A percentile compares a stretch with the other conserved stretches of the same genome.
These are phyloP conservation scores for Erynnis tages DNA, from an alignment of 2,888 invertebrate genomes.

Conservation along the genomic window DNA sequence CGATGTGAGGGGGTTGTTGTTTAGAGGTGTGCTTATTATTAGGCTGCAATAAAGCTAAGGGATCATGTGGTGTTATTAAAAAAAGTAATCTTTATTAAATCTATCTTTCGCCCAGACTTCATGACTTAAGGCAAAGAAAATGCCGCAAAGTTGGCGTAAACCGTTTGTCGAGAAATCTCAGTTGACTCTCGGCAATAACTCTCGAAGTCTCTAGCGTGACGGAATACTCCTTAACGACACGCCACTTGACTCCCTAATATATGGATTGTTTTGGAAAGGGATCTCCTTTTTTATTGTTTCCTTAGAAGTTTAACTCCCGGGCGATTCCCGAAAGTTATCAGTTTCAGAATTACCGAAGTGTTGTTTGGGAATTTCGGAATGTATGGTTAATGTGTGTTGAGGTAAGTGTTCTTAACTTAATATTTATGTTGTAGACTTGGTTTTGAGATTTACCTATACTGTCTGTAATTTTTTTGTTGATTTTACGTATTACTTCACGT, in stretches of 20 bases:
- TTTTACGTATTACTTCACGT: no score
- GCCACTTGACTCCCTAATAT: slow-evolving; percentile 27
- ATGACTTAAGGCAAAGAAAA: slow-evolving; percentile 9
- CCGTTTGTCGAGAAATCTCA: slow-evolving; percentile 21
- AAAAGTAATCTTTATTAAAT: no score
- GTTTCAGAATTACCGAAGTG: slow-evolving; percentile 6
- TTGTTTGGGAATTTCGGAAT: slow-evolving; percentile 1
- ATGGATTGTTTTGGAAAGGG: slow-evolving; percentile 26
- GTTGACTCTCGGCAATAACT: slow-evolving; percentile 48
- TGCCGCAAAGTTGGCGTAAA: slow-evolving; percentile 7
- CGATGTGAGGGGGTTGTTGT: no score
- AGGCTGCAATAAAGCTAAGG: no score
- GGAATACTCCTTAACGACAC: slow-evolving; percentile 42
- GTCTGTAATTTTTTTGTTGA: no score
- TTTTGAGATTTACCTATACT: no score
- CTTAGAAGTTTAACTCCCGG: neutral
- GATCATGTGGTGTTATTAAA: no score
- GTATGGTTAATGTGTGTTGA: neutral
- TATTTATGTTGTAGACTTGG: no score
- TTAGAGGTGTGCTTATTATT: no score
- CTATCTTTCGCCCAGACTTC: no score
- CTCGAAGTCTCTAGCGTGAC: slow-evolving; percentile 55
- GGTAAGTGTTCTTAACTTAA: no score
- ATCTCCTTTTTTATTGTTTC: slow-evolving; percentile 9
- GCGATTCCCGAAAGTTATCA: slow-evolving; percentile 11